Percentiles rank a stretch among this genome's conserved stretches.
phyloP scores from a whole-genome alignment of 2,113 vertebrate genomes.

The Otolemur garnettii region DNA sequence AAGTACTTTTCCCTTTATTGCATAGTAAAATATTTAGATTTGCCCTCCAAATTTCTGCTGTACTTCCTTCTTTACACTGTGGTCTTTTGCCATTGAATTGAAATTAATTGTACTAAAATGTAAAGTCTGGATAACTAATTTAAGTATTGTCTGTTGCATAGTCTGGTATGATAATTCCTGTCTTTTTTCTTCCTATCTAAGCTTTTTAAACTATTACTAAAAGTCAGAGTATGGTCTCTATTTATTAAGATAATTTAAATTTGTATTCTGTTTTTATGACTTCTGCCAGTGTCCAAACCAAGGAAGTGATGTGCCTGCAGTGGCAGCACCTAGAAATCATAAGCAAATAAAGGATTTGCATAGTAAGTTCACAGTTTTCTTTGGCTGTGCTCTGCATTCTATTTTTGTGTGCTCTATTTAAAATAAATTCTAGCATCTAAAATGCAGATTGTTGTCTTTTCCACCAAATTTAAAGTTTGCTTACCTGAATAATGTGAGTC shows the following conservation, averaged over 20 bases:
- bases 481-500: not conserved
- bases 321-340: not conserved
- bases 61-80: constrained; percentile 25
- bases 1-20: not conserved
- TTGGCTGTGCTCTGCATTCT: not conserved
- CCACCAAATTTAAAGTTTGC: not conserved
- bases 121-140: not conserved
- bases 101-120: not conserved
- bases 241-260: not conserved
- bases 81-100: not conserved
- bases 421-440: not conserved
- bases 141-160: not conserved
- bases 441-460: not conserved
- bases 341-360: constrained; percentile 24
- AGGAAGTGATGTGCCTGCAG: not conserved
- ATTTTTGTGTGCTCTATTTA: not conserved
- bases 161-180: not conserved
- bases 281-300: not conserved
- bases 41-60: not conserved
- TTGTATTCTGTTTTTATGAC: not conserved
- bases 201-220: not conserved
- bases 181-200: not conserved
- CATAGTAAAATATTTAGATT: not conserved
- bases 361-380: not conserved
- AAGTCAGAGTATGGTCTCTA: not conserved